Evolutionary conservation across 2,797 vertebrate species (phyloP).

Genomic region (Capromys pilorides): DNA sequence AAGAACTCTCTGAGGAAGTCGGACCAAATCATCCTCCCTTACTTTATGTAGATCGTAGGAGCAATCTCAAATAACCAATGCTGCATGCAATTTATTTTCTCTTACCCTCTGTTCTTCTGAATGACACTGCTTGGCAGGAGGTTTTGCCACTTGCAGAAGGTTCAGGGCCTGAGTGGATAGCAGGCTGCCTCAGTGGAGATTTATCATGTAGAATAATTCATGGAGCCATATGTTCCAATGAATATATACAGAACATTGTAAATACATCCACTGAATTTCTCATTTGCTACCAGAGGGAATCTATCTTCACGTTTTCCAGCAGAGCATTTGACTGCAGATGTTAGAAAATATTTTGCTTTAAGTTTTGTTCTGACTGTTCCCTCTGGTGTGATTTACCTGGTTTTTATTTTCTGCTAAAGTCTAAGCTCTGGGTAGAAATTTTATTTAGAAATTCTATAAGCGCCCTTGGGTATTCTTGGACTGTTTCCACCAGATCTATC

Average conservation of each 20-base stretch:
- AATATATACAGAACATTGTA: constrained; percentile 76
- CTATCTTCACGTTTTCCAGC: constrained; percentile 74
- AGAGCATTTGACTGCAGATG: constrained; percentile 75
- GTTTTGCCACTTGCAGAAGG: constrained; percentile 72
- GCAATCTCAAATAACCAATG: constrained; percentile 52
- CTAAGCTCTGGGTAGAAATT: constrained; percentile 68
- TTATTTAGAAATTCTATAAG: constrained; percentile 59
- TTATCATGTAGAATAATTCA: constrained; percentile 82
- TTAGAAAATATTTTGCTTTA: constrained; percentile 80
- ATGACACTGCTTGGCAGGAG: constrained; percentile 78
- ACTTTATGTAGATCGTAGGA: constrained; percentile 27
- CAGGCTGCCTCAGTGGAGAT: constrained; percentile 74
- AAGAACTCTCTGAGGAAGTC: constrained; percentile 25
- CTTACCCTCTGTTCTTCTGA: constrained; percentile 69
- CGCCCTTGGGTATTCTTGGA: constrained; percentile 66
- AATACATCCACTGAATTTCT: constrained; percentile 73
- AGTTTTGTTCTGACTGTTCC: constrained; percentile 71
- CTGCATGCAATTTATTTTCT: constrained; percentile 52
- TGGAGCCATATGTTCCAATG: constrained; percentile 76
- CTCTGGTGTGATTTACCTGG: constrained; percentile 76
- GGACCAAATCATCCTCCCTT: neutral
- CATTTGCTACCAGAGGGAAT: constrained; percentile 77
- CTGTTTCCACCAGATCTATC: constrained; percentile 44
- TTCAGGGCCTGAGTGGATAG: constrained; percentile 76
- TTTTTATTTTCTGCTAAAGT: constrained; percentile 65